Evolutionary conservation across 1,140 invertebrate genomes (phyloP), one percentile per base, ranked within the genome.

Genomic region (Hylyphantes graminicola): DNA sequence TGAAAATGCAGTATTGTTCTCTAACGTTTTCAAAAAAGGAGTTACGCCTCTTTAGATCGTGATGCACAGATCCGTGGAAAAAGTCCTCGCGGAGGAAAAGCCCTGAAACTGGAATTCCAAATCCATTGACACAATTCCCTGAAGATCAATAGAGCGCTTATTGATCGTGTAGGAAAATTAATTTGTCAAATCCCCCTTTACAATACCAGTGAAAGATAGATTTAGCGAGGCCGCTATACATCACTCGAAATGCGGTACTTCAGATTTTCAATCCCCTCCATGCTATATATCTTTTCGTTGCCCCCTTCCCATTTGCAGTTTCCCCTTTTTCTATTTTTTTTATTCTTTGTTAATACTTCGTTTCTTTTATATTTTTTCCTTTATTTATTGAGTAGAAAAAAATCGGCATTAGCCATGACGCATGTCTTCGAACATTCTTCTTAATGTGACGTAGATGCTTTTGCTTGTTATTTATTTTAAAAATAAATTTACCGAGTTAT

Each of bases 181-280:
- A 74, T 74, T 74, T 74, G 72, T 74, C 72, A 74, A 74, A 74
- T 74, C 72, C 72, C 35, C 72, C 72, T 74, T 74, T 74, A 74
- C 72, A 74, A 74, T 74, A 74, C 72, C 54, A 74, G 72, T 74
- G 72, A 74, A 74, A 57, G 72, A 74, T 74, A 74, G 72, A 74
- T 74, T 74, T 74, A 17, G 72, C 15, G 53, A 50, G 7, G 53
- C 10, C 15, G n/a, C 72, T 21, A 74, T 74, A 74, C 54, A 74
- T 74, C 72, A 74, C 54, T 55, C 53, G 48, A 74, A 74, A 55
- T 74, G 72, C 72, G 51, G 54, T 74, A 74, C 72, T 74, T 74
- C 72, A 74, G 72, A 74, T 74, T 74, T 74, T 57, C 72, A 74
- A 74, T 74, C 72, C 72, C 54, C 53, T 57, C 48, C n/a, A 15